Conservation (phyloP, 2,888 invertebrate species). For the Acrocera orbiculus region DNA sequence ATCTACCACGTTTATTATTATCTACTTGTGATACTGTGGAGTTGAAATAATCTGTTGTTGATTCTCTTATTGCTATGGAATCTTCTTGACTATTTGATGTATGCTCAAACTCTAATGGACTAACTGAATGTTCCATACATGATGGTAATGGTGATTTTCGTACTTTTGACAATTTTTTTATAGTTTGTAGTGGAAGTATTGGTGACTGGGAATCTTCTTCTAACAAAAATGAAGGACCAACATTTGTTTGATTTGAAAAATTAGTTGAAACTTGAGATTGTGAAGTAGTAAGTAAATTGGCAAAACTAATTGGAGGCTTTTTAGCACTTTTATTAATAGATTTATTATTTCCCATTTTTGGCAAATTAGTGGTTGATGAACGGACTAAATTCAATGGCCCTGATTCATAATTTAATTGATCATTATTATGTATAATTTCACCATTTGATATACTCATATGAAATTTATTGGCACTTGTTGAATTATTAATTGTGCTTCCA, state of each 20-base stretch:
- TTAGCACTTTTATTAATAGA: too few species aligned
- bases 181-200: background rate
- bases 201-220: conserved; percentile 5
- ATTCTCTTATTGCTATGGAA: too few species aligned
- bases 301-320: conserved; percentile 9
- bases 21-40: too few species aligned
- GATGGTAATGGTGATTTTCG: conserved; percentile 1
- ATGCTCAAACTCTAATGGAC: conserved; percentile 4
- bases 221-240: conserved; percentile 3
- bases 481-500: background rate
- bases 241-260: background rate
- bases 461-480: conserved; percentile 1
- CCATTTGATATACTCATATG: background rate
- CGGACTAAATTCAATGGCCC: too few species aligned
- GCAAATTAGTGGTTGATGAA: too few species aligned
- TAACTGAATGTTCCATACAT: conserved; percentile 5
- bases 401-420: too few species aligned
- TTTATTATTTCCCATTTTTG: too few species aligned
- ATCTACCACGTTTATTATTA: conserved; percentile 3
- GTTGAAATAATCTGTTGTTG: too few species aligned
- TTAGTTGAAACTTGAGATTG: too few species aligned
- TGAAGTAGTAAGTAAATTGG: conserved; percentile 7
- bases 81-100: conserved; percentile 4
- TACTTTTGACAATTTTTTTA: background rate
- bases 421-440: background rate